These are phyloP conservation scores for Enteromius unitaeniatus DNA, from an alignment of 2,797 vertebrate species.

Conservation along the genomic window DNA sequence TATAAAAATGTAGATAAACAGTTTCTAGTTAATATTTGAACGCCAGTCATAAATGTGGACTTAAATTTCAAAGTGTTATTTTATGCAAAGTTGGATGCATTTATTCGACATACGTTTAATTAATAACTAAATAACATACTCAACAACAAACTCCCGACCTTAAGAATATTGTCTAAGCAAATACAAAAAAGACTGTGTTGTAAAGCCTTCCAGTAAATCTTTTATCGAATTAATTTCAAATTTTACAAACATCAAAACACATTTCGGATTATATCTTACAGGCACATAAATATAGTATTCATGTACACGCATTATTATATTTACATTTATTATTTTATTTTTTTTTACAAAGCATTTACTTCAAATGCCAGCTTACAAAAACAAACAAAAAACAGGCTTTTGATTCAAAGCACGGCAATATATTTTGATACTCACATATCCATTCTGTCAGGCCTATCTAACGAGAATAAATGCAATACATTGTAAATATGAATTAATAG, in stretches of 20 bases:
- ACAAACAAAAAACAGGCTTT: conserved; percentile 5
- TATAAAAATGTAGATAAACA: background rate
- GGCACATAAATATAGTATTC: background rate
- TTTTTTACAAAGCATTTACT: background rate
- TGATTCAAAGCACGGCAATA: conserved; percentile 7
- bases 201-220: background rate
- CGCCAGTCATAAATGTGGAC: background rate
- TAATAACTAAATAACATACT: background rate
- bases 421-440: conserved; percentile 29
- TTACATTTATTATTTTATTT: too few relatives aligned
- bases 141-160: background rate
- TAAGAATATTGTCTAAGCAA: background rate
- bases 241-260: background rate
- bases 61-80: background rate
- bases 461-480: conserved; percentile 16
- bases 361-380: background rate
- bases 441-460: background rate
- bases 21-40: background rate
- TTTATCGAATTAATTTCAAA: background rate
- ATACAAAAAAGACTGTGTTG: background rate
- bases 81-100: background rate
- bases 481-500: background rate
- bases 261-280: background rate
- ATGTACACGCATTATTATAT: conserved; percentile 13
- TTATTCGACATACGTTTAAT: background rate